Base-by-base conservation (phyloP, 2,797 vertebrate species). In the Hydrocynus forskahlii region DNA sequence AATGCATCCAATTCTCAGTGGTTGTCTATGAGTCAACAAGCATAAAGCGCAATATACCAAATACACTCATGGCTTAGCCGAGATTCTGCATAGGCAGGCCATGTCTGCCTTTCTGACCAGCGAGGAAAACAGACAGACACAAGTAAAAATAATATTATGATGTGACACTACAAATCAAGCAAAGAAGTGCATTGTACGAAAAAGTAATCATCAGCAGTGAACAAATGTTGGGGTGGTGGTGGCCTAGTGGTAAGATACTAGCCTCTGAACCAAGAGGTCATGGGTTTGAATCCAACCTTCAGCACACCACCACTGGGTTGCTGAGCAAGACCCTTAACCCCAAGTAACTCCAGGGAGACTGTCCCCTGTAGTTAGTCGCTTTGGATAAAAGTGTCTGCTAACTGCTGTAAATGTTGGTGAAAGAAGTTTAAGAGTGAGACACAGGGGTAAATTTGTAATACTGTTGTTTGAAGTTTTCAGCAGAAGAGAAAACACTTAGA, bases 71-170 rank as follows among this genome's bases (percentile, higher is more conserved):
- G 59, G 16, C 68, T 80, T 67, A 77, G 69, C 78, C 62, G 73
- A 68, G 63, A 81, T 74, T 74, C 54, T 43, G 50, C 71, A 52
- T 66, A 45, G 73, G n/a, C 13, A 17, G 52, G 57, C 70, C 59
- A 43, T 76, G 77, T 80, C 54, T 74, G 74, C 52, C 23, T 84
- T 80, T 66, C 64, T 80, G 25, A 77, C 69, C 77, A 54, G 10
- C 59, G 60, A 23, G 54, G 52, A 78, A 66, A 74, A 59, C 48
- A 78, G 76, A 55, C 64, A 43, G 35, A 16, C n/a, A n/a, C n/a
- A n/a, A n/a, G n/a, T n/a, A 23, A 17, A 4, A 25, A 17, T 57
- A 7, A 50, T 19, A 17, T 55, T 40, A 67, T 54, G 64, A 7
- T 19, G 2, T 76, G 60, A 62, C 13, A 75, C 13, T 70, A 21